Evolutionary conservation across 1,140 invertebrate species (phyloP), one percentile per base, ranked within the genome.

Genomic region (Olivierus martensii): DNA sequence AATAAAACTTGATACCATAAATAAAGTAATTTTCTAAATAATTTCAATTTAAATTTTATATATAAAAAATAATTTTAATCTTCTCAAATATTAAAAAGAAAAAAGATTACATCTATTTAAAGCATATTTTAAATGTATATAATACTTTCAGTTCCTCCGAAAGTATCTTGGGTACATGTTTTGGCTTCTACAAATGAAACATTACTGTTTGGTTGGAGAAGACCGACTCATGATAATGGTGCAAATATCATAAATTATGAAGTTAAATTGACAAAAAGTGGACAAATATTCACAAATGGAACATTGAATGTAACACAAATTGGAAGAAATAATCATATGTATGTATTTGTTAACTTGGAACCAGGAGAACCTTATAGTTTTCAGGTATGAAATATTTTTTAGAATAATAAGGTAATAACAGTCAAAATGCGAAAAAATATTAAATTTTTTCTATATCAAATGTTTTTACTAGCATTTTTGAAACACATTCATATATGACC

Each of bases 141-240:
- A 5, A 44, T 14, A n/a, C 34, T 50, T 52, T 21, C 46, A 60
- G 59, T 59, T 58, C 59, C 59, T 36, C 56, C 59, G 14, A 59
- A 59, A 48, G 56, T 60, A n/a, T 58, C 56, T 17, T 55, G 54
- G 53, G 50, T 60, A 14, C 59, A 60, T 48, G 49, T 59, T 3
- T 46, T 60, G 15, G 59, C 56, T 11, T 54, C 56, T 3, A 60
- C 59, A 17, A 60, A 60, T 48, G 53, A 60, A 48, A 60, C 56
- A 9, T 53, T 60, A 6, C 34, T 60, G 14, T 60, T 60, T 46
- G 59, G 56, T 17, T 60, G 59, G 59, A 51, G 54, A 50, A 48
- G 59, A 43, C 59, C 59, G 14, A 53, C 39, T 9, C 59, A 58
- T 44, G 50, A 60, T 39, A 60, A 59, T 38, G 59, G 59, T 15